These are phyloP conservation scores for Centruroides vittatus DNA, from an alignment of 1,140 invertebrate species.

Conservation along the genomic window DNA sequence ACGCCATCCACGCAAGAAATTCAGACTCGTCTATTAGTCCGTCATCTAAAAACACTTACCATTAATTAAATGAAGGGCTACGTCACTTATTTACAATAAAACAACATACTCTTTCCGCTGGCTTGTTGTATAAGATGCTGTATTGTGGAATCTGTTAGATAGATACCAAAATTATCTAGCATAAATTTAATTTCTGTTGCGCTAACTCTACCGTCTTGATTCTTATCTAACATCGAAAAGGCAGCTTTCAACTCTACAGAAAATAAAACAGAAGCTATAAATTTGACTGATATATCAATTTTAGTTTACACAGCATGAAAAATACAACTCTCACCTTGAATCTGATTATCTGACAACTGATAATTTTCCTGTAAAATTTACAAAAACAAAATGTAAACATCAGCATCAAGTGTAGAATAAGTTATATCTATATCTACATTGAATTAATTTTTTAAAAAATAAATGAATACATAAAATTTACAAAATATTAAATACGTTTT, in stretches of 20 bases:
- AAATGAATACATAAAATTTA: too few species aligned
- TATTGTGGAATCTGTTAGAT: conserved; percentile 38
- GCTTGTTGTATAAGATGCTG: conserved; percentile 50
- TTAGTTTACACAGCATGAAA: too few species aligned
- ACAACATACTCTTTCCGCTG: conserved; percentile 42
- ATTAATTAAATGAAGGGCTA: background rate
- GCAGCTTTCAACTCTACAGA: conserved; percentile 41
- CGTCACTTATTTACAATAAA: background rate
- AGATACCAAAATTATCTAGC: conserved; percentile 54
- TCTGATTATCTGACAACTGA: too few species aligned
- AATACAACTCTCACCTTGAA: too few species aligned
- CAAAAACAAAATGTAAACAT: too few species aligned
- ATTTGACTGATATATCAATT: too few species aligned
- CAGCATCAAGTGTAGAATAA: too few species aligned
- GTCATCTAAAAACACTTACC: conserved; percentile 14
- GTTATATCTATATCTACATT: too few species aligned
- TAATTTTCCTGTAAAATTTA: too few species aligned
- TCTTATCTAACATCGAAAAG: conserved; percentile 53
- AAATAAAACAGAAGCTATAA: too few species aligned
- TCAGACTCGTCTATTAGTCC: conserved; percentile 21
- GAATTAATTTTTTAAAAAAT: too few species aligned
- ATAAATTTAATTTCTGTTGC: conserved; percentile 54
- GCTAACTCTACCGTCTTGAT: conserved; percentile 54
- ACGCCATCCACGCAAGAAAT: conserved; percentile 21
- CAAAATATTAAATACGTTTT: too few species aligned